A percentile compares a stretch with the other conserved stretches of the same genome.
phyloP scores from a whole-genome alignment of 1,140 invertebrate species.

The Myzus persicae region DNA sequence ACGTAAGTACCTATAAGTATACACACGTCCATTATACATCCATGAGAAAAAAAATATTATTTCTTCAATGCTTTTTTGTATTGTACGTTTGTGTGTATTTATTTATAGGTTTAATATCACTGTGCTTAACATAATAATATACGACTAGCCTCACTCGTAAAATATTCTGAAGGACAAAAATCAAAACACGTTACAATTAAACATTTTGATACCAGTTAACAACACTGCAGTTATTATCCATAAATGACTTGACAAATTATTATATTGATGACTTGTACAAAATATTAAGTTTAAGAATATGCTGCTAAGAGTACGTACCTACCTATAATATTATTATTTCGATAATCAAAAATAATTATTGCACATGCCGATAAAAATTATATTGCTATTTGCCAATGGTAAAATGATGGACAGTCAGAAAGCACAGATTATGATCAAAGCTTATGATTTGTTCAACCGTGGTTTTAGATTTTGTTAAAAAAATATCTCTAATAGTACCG shows the following conservation, averaged over 20 bases:
- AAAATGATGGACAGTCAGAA: not conserved
- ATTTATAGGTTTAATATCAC: not conserved
- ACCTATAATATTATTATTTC: not conserved
- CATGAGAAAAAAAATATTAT: not conserved
- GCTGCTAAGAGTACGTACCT: too few relatives aligned
- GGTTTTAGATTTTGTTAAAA: not conserved
- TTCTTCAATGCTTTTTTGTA: not conserved
- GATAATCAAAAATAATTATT: not conserved
- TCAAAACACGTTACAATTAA: not conserved
- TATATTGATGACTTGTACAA: not conserved
- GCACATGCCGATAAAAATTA: not conserved
- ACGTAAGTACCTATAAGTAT: too few relatives aligned
- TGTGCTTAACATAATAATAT: not conserved
- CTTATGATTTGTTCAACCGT: not conserved
- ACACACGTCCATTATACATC: not conserved
- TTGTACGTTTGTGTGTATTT: not conserved
- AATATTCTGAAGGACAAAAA: conserved; percentile 21
- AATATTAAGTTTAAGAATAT: not conserved
- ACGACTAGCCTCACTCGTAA: not conserved
- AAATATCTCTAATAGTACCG: not conserved
- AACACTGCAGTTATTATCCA: not conserved
- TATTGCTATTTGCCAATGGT: not conserved
- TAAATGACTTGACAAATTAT: not conserved
- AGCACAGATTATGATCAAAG: too few relatives aligned
- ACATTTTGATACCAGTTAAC: not conserved